These are phyloP conservation scores for Hipposideros larvatus DNA, from an alignment of 2,797 vertebrate genomes.

Conservation along the genomic window DNA sequence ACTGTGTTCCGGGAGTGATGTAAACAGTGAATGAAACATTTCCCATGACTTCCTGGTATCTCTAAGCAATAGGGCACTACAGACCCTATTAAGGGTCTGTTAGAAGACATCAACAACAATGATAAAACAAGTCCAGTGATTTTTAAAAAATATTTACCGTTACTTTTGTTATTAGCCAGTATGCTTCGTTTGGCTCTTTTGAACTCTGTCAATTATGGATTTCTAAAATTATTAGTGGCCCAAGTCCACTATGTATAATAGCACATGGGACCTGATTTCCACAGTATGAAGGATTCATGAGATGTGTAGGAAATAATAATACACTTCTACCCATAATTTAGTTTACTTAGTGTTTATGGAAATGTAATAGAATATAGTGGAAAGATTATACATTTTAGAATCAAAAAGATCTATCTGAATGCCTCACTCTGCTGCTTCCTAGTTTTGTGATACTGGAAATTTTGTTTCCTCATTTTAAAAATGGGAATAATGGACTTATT, in stretches of 20 bases:
- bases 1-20: background rate
- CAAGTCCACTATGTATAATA: background rate
- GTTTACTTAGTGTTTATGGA: background rate
- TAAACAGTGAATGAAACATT: background rate
- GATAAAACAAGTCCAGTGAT: constrained; percentile 13
- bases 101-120: background rate
- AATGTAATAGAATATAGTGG: background rate
- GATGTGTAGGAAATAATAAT: background rate
- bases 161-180: background rate
- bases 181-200: background rate
- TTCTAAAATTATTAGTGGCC: constrained; percentile 9
- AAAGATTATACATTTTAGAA: constrained; percentile 36
- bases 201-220: background rate
- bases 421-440: background rate
- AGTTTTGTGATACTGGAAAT: constrained; percentile 16
- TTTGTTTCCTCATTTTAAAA: constrained; percentile 31
- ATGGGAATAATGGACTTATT: background rate
- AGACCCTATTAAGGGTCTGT: background rate
- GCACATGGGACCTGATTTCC: background rate
- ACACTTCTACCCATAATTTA: background rate
- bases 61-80: background rate
- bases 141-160: constrained; percentile 39
- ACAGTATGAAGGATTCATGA: background rate
- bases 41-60: background rate
- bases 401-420: constrained; percentile 31